Evolutionary conservation across 2,888 invertebrate species (phyloP).

Genomic region (Lissonota sp.): DNA sequence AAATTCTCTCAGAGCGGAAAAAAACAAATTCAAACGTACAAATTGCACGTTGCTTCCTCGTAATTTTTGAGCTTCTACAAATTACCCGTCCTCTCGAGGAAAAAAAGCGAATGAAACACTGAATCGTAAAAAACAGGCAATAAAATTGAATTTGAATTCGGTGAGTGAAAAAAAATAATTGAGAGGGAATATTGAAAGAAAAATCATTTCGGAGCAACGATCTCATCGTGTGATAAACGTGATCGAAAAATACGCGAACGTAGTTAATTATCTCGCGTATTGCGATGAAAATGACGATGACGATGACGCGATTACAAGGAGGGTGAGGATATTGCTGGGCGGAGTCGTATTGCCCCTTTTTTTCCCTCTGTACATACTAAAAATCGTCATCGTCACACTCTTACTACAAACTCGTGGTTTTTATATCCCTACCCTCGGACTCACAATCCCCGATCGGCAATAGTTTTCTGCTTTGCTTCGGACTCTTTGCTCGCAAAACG

Average conservation of each 20-base stretch:
- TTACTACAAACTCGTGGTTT: not conserved
- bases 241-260: constrained; percentile 28
- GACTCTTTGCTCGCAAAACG: constrained; percentile 64
- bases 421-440: constrained; percentile 34
- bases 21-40: not conserved
- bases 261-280: not conserved
- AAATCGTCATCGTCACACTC: not conserved
- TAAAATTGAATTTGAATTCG: too few species aligned
- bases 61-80: not conserved
- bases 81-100: not conserved
- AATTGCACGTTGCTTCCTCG: too few species aligned
- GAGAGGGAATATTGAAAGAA: too few species aligned
- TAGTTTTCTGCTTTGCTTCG: constrained; percentile 55
- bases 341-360: constrained; percentile 47
- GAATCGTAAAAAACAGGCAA: too few species aligned
- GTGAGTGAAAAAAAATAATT: too few species aligned
- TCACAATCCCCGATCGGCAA: constrained; percentile 51
- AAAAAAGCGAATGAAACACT: not conserved
- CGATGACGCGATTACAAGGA: constrained; percentile 16
- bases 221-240: constrained; percentile 12
- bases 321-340: constrained; percentile 26
- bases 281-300: constrained; percentile 27
- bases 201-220: constrained; percentile 12
- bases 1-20: constrained; percentile 15
- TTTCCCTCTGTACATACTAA: constrained; percentile 44